Base-by-base conservation (phyloP, 2,113 vertebrate genomes). In the Gobius niger region DNA sequence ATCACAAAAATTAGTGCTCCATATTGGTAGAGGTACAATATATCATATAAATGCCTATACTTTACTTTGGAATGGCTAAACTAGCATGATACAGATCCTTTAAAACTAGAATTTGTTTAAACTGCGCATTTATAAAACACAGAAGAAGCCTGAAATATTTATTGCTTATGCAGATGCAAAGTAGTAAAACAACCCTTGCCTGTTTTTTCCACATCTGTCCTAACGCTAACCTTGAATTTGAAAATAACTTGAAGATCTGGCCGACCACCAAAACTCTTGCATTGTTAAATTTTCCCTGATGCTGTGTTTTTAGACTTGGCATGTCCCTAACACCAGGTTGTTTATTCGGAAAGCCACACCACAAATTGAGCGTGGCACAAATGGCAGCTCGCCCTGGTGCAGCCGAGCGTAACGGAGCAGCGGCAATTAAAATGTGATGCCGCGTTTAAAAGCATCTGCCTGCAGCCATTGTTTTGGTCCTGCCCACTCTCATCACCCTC, bases 351-450 rank as follows among this genome's bases (percentile, higher is more conserved):
- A 78, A 67, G 65, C 67, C 71, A 59, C 40, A 40, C 47, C 3
- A 6, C 64, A 86, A 86, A 87, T 81, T 83, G 71, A 82, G 77
- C 68, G 13, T 6, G 77, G 83, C 83, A 79, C 76, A 72, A 75
- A 68, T 74, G 65, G 44, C 76, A 63, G 49, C 70, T 59, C 70
- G 75, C 54, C 54, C 64, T 1, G 47, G 44, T 57, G 67, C 78
- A 77, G 24, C 66, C 63, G 67, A 81, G 81, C 67, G 53, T 53
- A 73, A 77, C 68, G 8, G 71, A 85, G 63, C 64, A 44, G 50
- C 59, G 47, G 70, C 85, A 91, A 91, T 91, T 90, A 88, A 87
- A 87, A 91, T 81, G 77, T 77, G 80, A 88, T 81, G 78, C 67
- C 68, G 65, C 63, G 34, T 88, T 88, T 60, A 83, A 86, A 72